Evolutionary conservation across 2,797 vertebrate species (phyloP).

Genomic region (Phoebastria nigripes): DNA sequence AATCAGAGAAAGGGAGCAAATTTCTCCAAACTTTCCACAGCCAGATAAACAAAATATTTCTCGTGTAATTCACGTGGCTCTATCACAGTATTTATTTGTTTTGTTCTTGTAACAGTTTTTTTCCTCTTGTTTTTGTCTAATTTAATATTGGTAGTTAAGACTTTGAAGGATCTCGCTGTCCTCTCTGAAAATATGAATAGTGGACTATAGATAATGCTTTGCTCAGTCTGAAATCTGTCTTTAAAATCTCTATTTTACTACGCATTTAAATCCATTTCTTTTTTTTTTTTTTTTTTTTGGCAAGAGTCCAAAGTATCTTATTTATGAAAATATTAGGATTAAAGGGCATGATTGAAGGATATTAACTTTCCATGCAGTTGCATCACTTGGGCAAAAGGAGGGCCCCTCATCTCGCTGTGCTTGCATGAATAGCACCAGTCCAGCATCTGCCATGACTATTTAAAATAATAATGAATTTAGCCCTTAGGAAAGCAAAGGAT

Average conservation of each 20-base stretch:
- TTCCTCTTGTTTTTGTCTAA: not conserved
- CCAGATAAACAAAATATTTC: not conserved
- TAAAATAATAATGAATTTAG: slow-evolving; percentile 26
- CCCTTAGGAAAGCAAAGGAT: slow-evolving; percentile 8
- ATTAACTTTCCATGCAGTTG: not conserved
- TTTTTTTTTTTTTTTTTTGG: not conserved
- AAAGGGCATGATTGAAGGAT: not conserved
- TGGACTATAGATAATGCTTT: not conserved
- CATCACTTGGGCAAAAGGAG: not conserved
- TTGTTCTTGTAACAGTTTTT: not conserved
- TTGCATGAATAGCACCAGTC: not conserved
- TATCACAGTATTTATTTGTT: not conserved
- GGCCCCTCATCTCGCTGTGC: not conserved
- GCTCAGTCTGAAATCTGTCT: not conserved
- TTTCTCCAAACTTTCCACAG: not conserved
- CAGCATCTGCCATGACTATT: not conserved
- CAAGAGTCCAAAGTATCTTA: not conserved
- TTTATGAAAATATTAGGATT: not conserved
- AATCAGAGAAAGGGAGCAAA: not conserved
- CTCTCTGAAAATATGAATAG: not conserved
- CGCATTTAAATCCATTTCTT: not conserved
- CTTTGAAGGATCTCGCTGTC: not conserved
- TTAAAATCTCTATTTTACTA: not conserved
- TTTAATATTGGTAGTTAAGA: not conserved
- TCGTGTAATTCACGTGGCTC: not conserved